Evolutionary conservation across 2,888 invertebrate genomes (phyloP).

Genomic region (Opisthograptis luteolata): DNA sequence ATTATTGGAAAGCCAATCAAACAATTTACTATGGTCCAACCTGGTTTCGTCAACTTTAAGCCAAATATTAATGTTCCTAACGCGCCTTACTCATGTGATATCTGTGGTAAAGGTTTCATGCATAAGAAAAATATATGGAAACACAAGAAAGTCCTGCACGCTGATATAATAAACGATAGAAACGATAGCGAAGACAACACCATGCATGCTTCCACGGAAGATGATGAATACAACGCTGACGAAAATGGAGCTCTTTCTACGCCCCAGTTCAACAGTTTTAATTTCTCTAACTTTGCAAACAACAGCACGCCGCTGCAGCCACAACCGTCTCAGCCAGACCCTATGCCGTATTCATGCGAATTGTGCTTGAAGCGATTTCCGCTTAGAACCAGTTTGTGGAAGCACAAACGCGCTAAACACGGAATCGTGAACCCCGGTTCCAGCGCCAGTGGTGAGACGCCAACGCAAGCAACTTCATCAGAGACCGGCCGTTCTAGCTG

Average conservation of each 20-base stretch:
- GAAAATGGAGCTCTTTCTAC: constrained; percentile 77
- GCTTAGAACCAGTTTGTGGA: constrained; percentile 75
- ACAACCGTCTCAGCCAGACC: constrained; percentile 48
- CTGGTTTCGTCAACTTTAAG: constrained; percentile 66
- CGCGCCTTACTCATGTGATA: constrained; percentile 84
- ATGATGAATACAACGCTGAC: constrained; percentile 75
- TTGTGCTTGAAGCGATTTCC: constrained; percentile 77
- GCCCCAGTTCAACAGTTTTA: constrained; percentile 80
- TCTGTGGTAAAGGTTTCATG: constrained; percentile 86
- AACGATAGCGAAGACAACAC: constrained; percentile 80
- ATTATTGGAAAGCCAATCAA: constrained; percentile 75
- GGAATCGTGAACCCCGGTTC: constrained; percentile 68
- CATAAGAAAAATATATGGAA: constrained; percentile 84
- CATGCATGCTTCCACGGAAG: constrained; percentile 80
- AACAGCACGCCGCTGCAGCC: constrained; percentile 43
- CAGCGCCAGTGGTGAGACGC: constrained; percentile 49
- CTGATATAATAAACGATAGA: constrained; percentile 73
- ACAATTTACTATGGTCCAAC: constrained; percentile 65
- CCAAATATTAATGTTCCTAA: constrained; percentile 73
- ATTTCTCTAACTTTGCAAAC: constrained; percentile 66
- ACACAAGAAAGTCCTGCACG: constrained; percentile 81
- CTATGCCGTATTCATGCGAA: constrained; percentile 72
- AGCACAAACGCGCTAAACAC: constrained; percentile 81
- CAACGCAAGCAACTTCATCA: constrained; percentile 40
- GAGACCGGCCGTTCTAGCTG: constrained; percentile 80